Evolutionary conservation across 2,797 vertebrate genomes (phyloP).

Genomic region (Acanthurus tractus): DNA sequence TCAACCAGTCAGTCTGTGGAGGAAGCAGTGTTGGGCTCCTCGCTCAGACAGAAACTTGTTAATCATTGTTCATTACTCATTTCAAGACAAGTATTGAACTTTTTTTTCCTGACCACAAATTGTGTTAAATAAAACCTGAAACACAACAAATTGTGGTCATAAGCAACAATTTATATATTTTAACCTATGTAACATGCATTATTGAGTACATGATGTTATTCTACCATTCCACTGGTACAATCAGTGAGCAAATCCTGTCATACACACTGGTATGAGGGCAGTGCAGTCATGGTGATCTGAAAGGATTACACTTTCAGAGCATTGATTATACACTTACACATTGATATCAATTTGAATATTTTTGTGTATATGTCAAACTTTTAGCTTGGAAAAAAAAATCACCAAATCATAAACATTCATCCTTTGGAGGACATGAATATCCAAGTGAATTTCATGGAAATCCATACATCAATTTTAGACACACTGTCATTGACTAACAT

Average conservation of each 20-base stretch:
- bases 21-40: constrained; percentile 32
- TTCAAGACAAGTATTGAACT: constrained; percentile 24
- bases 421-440: constrained; percentile 23
- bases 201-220: background rate
- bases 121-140: constrained; percentile 24
- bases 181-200: background rate
- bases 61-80: constrained; percentile 71
- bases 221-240: constrained; percentile 12
- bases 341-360: background rate
- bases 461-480: background rate
- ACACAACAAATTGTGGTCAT: constrained; percentile 5
- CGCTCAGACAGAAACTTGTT: constrained; percentile 31
- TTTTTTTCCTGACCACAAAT: constrained; percentile 24
- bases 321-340: background rate
- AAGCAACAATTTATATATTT: constrained; percentile 9
- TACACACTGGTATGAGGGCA: background rate
- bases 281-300: background rate
- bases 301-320: background rate
- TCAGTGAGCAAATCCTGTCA: constrained; percentile 5
- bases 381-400: background rate
- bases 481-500: background rate
- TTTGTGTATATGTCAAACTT: background rate
- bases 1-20: constrained; percentile 46
- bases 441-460: constrained; percentile 17
- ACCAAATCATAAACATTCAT: constrained; percentile 22